Evolutionary conservation across 2,888 invertebrate genomes (phyloP), one percentile per base, ranked within the genome.

Genomic region (Drepana falcataria): DNA sequence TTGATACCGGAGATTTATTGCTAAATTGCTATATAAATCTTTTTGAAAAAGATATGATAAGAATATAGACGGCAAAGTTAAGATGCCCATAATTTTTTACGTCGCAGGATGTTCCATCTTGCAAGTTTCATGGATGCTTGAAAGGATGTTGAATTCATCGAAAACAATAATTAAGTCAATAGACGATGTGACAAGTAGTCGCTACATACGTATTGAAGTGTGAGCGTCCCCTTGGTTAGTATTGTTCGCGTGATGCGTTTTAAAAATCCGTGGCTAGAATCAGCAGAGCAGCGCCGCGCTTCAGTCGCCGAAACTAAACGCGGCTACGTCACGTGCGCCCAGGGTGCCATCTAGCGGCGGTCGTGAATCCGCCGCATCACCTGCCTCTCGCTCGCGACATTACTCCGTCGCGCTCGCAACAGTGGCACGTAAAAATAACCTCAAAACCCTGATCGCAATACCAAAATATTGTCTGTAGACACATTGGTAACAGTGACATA

Each of bases 371-470:
- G 58, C 61, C 67, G 65, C 61, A 66, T 79, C 83, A 79, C 89
- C 78, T 77, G 89, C 87, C 85, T 84, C 81, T 77, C 74, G 61
- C 68, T 66, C 65, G 66, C 75, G 77, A 81, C 83, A 83, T 79
- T 84, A 84, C 82, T 81, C 89, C 79, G 81, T 87, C 87, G 87
- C 88, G 86, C 81, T 88, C 87, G 79, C 87, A 85, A 84, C 77
- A 85, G 83, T 83, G 84, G 85, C 87, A 90, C 89, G 87, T 87
- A 88, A 81, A 82, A 85, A 79, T 91, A 91, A 91, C 91, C 91
- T 90, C 84, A 85, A 91, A 90, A 83, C 78, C 72, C 71, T 74
- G 67, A 71, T 81, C 83, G 79, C 80, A 80, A 73, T 78, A 81
- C 64, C 77, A 80, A 85, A 87, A 86, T 87, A 85, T 82, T 83